Conservation (phyloP, 2,888 invertebrate species). For the Conchocele bisecta region DNA sequence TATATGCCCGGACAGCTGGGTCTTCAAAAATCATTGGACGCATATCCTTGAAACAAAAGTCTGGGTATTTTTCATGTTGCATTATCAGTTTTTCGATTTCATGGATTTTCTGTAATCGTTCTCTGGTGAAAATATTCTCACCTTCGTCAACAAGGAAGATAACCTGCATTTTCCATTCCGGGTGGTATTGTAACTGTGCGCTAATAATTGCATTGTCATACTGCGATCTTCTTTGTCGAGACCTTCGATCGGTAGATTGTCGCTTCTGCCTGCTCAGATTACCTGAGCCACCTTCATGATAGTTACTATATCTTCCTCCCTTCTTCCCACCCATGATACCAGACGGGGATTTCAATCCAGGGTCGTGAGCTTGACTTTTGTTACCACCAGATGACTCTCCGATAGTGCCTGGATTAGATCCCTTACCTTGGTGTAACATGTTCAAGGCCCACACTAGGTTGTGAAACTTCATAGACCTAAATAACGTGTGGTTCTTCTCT, state of each 20-base stretch:
- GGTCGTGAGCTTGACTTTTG: background rate
- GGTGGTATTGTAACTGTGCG: constrained; percentile 42
- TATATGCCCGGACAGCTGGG: constrained; percentile 61
- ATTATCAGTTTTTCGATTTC: constrained; percentile 73
- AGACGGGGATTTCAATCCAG: background rate
- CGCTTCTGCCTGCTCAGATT: background rate
- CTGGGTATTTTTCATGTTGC: constrained; percentile 65
- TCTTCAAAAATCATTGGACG: constrained; percentile 38
- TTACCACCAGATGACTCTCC: constrained; percentile 3
- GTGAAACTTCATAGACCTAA: constrained; percentile 5
- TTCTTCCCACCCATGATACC: constrained; percentile 8
- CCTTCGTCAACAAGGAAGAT: constrained; percentile 74
- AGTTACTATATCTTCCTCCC: background rate
- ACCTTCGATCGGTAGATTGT: background rate
- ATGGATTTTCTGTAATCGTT: constrained; percentile 71
- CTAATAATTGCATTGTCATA: background rate
- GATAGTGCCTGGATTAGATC: no score
- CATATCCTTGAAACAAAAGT: constrained; percentile 74
- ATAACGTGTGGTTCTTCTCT: constrained; percentile 47
- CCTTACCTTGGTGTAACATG: background rate
- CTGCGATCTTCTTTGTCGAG: background rate
- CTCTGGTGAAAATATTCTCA: constrained; percentile 77
- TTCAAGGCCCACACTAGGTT: constrained; percentile 1
- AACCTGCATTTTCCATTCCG: constrained; percentile 65
- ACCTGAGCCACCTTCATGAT: background rate